A percentile compares a stretch with the other conserved stretches of the same genome.
phyloP scores from a whole-genome alignment of 2,113 vertebrate species.

The human (Homo sapiens) region GRCh38 chr7:6571501-6572000 shows the following conservation, averaged over 20 bases:
- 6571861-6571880: not conserved
- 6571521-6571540: too few relatives aligned
- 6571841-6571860: not conserved
- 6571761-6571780: not conserved
- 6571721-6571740: not conserved
- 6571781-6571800: not conserved
- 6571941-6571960: not conserved
- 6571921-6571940: not conserved
- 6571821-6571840: not conserved
- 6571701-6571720: not conserved
- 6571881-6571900: not conserved
- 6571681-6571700: not conserved
- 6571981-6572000: not conserved
- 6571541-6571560: too few relatives aligned
- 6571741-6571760: not conserved
- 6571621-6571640: not conserved
- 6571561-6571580: too few relatives aligned
- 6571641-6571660: not conserved
- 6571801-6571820: not conserved
- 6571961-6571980: not conserved
- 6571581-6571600: too few relatives aligned
- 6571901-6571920: not conserved
- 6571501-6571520: too few relatives aligned
- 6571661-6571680: not conserved
- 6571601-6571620: not conserved